Conservation (phyloP, 2,888 invertebrate genomes). For the Pterostichus madidus region DNA sequence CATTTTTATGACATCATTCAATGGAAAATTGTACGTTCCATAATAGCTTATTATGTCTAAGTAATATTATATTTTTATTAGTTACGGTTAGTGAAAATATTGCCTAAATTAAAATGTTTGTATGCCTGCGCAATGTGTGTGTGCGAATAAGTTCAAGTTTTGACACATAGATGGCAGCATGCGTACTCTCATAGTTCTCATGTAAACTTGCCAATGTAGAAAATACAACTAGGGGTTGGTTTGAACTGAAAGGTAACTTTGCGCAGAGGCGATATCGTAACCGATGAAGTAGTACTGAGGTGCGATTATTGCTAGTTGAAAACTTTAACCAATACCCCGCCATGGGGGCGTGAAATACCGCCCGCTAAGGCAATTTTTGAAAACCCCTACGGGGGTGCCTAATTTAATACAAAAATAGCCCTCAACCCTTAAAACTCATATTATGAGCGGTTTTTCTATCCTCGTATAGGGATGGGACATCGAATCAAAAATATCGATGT, state of each 20-base stretch:
- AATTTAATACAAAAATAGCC: slow-evolving; percentile 54
- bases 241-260: slow-evolving; percentile 81
- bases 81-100: too few species aligned
- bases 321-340: slow-evolving; percentile 96
- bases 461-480: too few species aligned
- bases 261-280: slow-evolving; percentile 96
- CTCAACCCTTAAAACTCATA: neutral
- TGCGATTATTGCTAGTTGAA: slow-evolving; percentile 96
- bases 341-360: slow-evolving; percentile 92
- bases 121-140: too few species aligned
- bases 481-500: too few species aligned
- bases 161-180: neutral
- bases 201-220: neutral
- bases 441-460: too few species aligned
- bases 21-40: neutral
- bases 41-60: too few species aligned
- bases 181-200: neutral
- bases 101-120: too few species aligned
- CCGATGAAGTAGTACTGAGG: slow-evolving; percentile 94
- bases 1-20: neutral
- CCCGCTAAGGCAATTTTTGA: slow-evolving; percentile 93
- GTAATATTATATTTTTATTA: too few species aligned
- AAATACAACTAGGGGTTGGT: neutral
- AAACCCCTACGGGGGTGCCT: slow-evolving; percentile 78
- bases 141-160: neutral